A percentile compares a stretch with the other conserved stretches of the same genome.
Conservation (phyloP, 2,888 invertebrate species). For the Synanthedon tipuliformis region DNA sequence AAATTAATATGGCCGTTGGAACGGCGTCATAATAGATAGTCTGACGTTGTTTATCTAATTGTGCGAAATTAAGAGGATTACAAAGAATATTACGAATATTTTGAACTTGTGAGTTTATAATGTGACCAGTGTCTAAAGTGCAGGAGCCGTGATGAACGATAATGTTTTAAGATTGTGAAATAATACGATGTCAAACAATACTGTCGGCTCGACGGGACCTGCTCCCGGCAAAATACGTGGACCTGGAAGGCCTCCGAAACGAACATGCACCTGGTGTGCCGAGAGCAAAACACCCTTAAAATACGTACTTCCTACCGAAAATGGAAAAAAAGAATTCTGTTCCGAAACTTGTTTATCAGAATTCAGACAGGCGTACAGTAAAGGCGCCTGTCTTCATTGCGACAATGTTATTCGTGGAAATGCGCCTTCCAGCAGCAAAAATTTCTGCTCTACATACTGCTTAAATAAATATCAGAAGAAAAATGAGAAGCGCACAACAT, state of each 20-base stretch:
- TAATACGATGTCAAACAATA: slow-evolving; percentile 60
- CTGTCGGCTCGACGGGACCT: slow-evolving; percentile 65
- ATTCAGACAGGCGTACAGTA: slow-evolving; percentile 88
- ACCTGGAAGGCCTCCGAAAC: slow-evolving; percentile 85
- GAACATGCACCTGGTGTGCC: slow-evolving; percentile 88
- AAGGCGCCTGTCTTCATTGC: slow-evolving; percentile 89
- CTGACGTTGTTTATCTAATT: slow-evolving; percentile 63
- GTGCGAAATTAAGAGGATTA: slow-evolving; percentile 26
- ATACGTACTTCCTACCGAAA: slow-evolving; percentile 87
- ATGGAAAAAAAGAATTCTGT: slow-evolving; percentile 93
- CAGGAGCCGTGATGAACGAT: slow-evolving; percentile 11
- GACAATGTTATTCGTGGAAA: slow-evolving; percentile 86
- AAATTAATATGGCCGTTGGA: slow-evolving; percentile 56
- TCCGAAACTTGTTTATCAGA: slow-evolving; percentile 90
- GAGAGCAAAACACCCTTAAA: slow-evolving; percentile 85
- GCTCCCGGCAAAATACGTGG: slow-evolving; percentile 73
- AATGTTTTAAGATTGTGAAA: slow-evolving; percentile 38
- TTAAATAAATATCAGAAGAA: slow-evolving; percentile 87
- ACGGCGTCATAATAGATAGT: slow-evolving; percentile 65
- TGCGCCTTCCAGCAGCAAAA: slow-evolving; percentile 79
- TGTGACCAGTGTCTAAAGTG: slow-evolving; percentile 26
- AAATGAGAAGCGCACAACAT: slow-evolving; percentile 69
- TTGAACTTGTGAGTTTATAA: slow-evolving; percentile 24
- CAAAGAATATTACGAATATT: slow-evolving; percentile 7
- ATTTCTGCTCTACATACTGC: slow-evolving; percentile 88